A percentile compares a stretch with the other conserved stretches of the same genome.
phyloP scores from a whole-genome alignment of 2,113 vertebrate species.

The Stegastes partitus region DNA sequence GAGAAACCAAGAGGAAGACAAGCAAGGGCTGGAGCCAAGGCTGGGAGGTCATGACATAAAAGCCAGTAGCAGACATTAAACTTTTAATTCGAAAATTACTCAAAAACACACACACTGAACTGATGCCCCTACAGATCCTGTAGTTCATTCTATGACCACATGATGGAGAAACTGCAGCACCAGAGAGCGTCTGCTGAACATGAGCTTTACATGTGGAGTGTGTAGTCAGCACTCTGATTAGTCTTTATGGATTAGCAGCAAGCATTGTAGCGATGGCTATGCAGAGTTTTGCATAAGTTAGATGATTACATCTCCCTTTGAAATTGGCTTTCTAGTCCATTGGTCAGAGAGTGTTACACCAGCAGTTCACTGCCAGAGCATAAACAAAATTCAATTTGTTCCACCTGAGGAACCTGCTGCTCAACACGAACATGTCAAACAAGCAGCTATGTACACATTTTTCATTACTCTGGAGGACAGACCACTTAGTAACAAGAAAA shows the following conservation, averaged over 20 bases:
- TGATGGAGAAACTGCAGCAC: conserved; percentile 69
- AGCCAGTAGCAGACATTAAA: too few species aligned
- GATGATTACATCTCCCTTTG: conserved; percentile 48
- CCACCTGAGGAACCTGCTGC: conserved; percentile 42
- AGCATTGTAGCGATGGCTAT: neutral
- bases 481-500: neutral
- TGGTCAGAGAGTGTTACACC: conserved; percentile 38
- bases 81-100: too few species aligned
- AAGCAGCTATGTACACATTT: conserved; percentile 23
- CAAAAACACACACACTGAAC: too few species aligned
- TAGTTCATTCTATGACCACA: conserved; percentile 68
- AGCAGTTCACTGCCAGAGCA: conserved; percentile 28
- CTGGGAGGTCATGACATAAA: too few species aligned
- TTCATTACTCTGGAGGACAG: conserved; percentile 1
- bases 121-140: neutral
- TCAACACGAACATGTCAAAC: conserved; percentile 45
- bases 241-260: neutral
- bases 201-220: neutral
- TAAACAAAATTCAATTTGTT: conserved; percentile 65
- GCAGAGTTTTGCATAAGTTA: conserved; percentile 45
- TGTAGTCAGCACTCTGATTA: conserved; percentile 14
- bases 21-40: too few species aligned
- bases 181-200: neutral
- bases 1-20: too few species aligned
- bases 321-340: conserved; percentile 47